Base-by-base conservation (phyloP, 2,888 invertebrate species). In the Prostheceraeus crozeri region DNA sequence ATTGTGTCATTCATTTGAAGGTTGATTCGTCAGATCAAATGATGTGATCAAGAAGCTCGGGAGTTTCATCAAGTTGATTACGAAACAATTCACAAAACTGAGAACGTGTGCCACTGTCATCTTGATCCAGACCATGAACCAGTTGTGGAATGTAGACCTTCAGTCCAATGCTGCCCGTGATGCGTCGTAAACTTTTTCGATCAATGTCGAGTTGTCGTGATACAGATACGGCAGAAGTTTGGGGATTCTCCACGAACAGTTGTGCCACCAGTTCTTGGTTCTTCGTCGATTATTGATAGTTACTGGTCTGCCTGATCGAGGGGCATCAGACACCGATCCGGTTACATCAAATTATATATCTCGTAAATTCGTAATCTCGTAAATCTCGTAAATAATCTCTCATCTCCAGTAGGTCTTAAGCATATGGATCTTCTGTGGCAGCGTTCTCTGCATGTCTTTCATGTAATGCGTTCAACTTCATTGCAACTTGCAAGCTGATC, bases 1-100 rank as follows among this genome's bases (percentile, higher is more conserved):
- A 54, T 54, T 54, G 25, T 54, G 54, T 54, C 54, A 14, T 21
- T 30, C 33, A 28, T 25, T 51, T 51, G 33, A 54, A 54, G 11
- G 14, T 54, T 54, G 54, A 54, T 28, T 54, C 54, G 28, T 54
- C 35, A 11, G 45, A 21, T 28, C 46, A 51, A 21, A 54, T 19
- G 33, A 54, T 54, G 8, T 54, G 11, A 35, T 54, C 16, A 21
- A 54, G 16, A 54, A 54, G 23, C 19, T 40, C 14, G 19, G n/a
- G 40, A 40, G 40, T 48, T 10, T 48, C 14, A 11, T 10, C 8
- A 10, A 10, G 27, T 48, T 48, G 48, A 48, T 48, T 48, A 25
- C 27, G 23, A 3, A 48, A 19, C 4, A 48, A 10, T 19, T 48
- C 27, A 28, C 48, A 19, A 28, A 48, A 48, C 48, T 48, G 23